phyloP scores from a whole-genome alignment of 1,140 invertebrate species.

The Tribolium madens region DNA sequence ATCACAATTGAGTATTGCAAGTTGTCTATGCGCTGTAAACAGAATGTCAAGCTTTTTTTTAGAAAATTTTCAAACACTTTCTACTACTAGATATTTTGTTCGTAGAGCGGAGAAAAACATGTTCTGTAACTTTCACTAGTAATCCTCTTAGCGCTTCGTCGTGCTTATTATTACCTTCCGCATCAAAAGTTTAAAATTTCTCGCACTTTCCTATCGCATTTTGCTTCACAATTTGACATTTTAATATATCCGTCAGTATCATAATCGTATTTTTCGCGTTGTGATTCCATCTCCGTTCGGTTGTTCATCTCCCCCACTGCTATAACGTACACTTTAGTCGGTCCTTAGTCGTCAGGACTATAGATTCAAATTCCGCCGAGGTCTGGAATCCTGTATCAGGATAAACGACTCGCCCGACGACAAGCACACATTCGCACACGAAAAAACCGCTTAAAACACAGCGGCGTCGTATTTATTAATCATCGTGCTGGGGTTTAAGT shows the following conservation, averaged over 20 bases:
- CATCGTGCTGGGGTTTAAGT: constrained; percentile 30
- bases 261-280: neutral
- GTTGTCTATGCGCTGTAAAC: no score
- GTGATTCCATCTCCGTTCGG: neutral
- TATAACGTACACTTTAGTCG: constrained; percentile 29
- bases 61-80: no score
- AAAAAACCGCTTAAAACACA: constrained; percentile 26
- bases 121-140: no score
- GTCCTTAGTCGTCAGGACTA: constrained; percentile 23
- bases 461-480: constrained; percentile 42
- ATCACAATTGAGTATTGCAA: no score
- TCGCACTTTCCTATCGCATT: neutral
- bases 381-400: constrained; percentile 10
- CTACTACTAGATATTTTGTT: no score
- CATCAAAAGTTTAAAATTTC: no score
- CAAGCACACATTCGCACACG: constrained; percentile 24
- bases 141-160: no score
- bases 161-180: no score
- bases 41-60: no score
- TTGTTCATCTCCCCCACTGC: neutral
- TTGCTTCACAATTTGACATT: neutral
- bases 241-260: neutral
- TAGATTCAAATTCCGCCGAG: constrained; percentile 29
- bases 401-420: constrained; percentile 6
- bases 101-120: no score